A percentile compares a stretch with the other conserved stretches of the same genome.
phyloP scores from a whole-genome alignment of 1,140 invertebrate genomes.

The Anthonomus grandis region DNA sequence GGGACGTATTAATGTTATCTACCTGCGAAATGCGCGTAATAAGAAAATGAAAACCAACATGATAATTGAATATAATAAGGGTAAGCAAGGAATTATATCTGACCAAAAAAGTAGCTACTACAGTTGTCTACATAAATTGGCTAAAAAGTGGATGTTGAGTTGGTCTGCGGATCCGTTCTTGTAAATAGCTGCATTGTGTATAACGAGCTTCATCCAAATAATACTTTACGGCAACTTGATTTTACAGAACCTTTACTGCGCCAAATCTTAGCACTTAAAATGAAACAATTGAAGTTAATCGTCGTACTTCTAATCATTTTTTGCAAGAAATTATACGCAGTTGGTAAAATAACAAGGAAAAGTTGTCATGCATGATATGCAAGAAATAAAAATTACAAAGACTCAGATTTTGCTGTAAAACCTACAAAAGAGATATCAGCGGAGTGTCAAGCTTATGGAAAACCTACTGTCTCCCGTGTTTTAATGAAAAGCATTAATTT shows the following conservation, averaged over 20 bases:
- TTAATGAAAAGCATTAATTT: too few species aligned
- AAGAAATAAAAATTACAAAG: too few species aligned
- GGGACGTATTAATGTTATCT: background rate
- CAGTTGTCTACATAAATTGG: background rate
- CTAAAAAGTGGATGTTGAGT: background rate
- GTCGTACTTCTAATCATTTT: background rate
- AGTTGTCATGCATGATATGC: background rate
- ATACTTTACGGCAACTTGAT: background rate
- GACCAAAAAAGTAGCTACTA: background rate
- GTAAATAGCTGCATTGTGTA: background rate
- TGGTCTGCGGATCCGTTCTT: background rate
- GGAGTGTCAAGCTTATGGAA: too few species aligned
- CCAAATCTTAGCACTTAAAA: background rate
- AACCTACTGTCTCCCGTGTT: too few species aligned
- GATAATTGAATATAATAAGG: background rate
- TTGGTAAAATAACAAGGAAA: background rate
- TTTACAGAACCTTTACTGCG: background rate
- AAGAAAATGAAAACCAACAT: background rate
- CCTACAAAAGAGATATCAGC: too few species aligned
- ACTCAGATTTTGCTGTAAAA: too few species aligned
- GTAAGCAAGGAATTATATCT: background rate
- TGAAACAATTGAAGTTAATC: background rate
- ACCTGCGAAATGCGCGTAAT: background rate
- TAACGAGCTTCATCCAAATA: background rate
- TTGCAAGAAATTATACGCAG: background rate